These are phyloP conservation scores for Azorinus chamasolen DNA, from an alignment of 2,888 invertebrate species.

Conservation along the genomic window DNA sequence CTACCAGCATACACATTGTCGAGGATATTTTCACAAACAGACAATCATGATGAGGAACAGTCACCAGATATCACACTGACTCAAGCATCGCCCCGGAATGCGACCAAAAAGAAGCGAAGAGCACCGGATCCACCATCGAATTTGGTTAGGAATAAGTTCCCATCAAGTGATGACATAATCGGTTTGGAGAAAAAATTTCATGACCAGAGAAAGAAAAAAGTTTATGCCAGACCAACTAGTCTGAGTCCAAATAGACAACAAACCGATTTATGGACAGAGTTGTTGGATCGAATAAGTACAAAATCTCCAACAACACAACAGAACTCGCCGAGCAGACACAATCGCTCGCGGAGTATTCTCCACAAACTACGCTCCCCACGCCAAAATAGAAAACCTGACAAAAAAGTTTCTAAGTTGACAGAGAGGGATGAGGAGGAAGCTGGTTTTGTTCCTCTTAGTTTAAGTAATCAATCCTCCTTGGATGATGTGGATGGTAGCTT, in stretches of 20 bases:
- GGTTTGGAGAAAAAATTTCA: constrained; percentile 17
- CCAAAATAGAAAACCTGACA: constrained; percentile 29
- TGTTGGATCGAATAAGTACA: constrained; percentile 41
- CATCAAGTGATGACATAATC: constrained; percentile 62
- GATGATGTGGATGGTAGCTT: constrained; percentile 41
- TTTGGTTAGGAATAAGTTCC: constrained; percentile 46
- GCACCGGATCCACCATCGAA: constrained; percentile 50
- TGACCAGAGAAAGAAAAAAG: not conserved
- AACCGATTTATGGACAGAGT: constrained; percentile 45
- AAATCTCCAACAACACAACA: constrained; percentile 34
- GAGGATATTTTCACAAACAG: constrained; percentile 39
- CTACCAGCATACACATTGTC: constrained; percentile 51
- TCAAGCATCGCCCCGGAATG: constrained; percentile 20
- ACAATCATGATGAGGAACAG: not conserved
- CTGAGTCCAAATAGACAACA: constrained; percentile 33
- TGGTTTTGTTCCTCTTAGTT: constrained; percentile 46
- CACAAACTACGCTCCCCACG: constrained; percentile 57
- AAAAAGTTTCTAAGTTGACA: constrained; percentile 13
- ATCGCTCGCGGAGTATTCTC: constrained; percentile 34
- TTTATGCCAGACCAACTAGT: constrained; percentile 35
- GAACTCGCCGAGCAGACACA: constrained; percentile 21
- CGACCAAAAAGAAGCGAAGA: constrained; percentile 45
- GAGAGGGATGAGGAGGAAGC: constrained; percentile 51
- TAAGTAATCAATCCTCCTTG: constrained; percentile 48
- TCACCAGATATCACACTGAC: constrained; percentile 11